phyloP scores from a whole-genome alignment of 1,140 invertebrate genomes.

The Camponotus vicinus region DNA sequence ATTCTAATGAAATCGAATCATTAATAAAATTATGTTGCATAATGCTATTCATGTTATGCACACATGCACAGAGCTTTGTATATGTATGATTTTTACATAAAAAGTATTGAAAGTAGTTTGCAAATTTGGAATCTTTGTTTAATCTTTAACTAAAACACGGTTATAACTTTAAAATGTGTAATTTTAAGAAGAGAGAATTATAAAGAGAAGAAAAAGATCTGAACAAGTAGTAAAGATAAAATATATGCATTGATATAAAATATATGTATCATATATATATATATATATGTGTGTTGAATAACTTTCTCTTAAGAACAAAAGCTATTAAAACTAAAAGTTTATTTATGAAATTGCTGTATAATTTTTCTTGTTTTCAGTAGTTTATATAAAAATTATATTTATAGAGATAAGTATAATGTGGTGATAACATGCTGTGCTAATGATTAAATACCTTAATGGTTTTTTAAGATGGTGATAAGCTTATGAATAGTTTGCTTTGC shows the following conservation, averaged over 20 bases:
- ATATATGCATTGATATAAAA: too few species aligned
- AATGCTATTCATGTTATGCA: neutral
- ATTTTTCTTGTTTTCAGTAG: neutral
- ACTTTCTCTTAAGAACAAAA: neutral
- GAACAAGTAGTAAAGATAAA: too few species aligned
- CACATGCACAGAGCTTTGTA: neutral
- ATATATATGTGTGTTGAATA: too few species aligned
- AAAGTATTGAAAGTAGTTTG: too few species aligned
- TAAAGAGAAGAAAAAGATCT: too few species aligned
- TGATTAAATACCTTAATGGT: neutral
- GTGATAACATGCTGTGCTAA: neutral
- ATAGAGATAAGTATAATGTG: neutral
- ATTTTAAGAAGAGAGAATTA: too few species aligned
- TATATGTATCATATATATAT: too few species aligned
- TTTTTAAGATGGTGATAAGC: slow-evolving; percentile 56
- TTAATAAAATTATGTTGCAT: neutral
- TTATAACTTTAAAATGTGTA: too few species aligned
- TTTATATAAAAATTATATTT: neutral
- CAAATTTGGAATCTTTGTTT: too few species aligned
- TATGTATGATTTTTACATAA: neutral
- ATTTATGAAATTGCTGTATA: neutral
- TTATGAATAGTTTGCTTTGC: slow-evolving; percentile 31
- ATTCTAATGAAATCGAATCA: neutral
- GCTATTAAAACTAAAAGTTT: neutral
- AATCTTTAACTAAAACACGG: too few species aligned